A percentile compares a stretch with the other conserved stretches of the same genome.
Conservation (phyloP, 2,888 invertebrate genomes). For the Drosophila vallismaia region DNA sequence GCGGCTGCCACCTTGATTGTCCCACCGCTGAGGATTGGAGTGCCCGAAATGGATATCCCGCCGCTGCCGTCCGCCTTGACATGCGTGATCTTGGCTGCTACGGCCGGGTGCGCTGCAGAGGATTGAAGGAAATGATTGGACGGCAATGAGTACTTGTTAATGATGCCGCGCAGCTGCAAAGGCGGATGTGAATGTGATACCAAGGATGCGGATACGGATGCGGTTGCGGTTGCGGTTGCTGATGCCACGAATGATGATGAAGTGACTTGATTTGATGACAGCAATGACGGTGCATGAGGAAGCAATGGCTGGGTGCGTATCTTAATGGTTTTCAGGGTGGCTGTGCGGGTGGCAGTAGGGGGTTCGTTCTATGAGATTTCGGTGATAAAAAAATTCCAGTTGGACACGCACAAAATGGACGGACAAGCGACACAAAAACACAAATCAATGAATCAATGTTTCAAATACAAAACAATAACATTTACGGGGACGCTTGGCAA, state of each 20-base stretch:
- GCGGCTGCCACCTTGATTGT: constrained; percentile 78
- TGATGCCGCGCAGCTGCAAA: constrained; percentile 60
- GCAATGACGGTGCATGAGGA: constrained; percentile 54
- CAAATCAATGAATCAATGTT: no score
- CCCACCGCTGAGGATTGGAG: constrained; percentile 62
- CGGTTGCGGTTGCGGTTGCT: constrained; percentile 35
- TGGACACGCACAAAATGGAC: no score
- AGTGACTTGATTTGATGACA: constrained; percentile 46
- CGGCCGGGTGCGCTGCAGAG: constrained; percentile 79
- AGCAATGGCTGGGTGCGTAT: constrained; percentile 55
- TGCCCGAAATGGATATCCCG: constrained; percentile 59
- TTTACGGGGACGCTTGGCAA: constrained; percentile 45
- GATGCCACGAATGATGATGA: constrained; percentile 51
- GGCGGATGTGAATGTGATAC: constrained; percentile 56
- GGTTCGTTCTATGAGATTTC: constrained; percentile 35
- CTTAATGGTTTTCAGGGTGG: constrained; percentile 64
- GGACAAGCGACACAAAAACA: no score
- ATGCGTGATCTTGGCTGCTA: constrained; percentile 85
- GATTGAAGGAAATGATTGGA: constrained; percentile 48
- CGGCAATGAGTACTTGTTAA: constrained; percentile 73
- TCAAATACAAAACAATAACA: background rate
- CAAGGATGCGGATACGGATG: constrained; percentile 50
- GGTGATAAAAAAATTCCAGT: constrained; percentile 5
- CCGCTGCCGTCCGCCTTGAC: constrained; percentile 83
- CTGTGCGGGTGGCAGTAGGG: constrained; percentile 46